Conservation (phyloP, 2,888 invertebrate species). For the Xiphydria camelus region DNA sequence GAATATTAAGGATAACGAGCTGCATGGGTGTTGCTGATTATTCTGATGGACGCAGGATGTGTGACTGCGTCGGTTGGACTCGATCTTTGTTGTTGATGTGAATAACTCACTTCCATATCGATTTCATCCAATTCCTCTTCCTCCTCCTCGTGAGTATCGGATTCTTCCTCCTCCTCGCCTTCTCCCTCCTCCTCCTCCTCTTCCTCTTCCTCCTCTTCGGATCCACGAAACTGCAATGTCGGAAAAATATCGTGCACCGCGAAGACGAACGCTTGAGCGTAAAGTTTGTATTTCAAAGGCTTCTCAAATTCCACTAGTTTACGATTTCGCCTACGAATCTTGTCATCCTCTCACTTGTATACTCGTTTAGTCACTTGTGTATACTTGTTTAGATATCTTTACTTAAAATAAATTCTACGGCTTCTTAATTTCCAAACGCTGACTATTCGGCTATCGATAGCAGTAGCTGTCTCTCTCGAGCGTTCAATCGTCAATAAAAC, state of each 20-base stretch:
- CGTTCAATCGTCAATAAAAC: no score
- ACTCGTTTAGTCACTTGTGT: no score
- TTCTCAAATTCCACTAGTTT: not conserved
- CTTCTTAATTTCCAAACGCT: no score
- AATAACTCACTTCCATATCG: slow-evolving; percentile 56
- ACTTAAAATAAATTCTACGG: no score
- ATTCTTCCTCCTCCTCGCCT: slow-evolving; percentile 54
- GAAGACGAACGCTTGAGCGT: not conserved
- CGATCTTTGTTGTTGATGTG: slow-evolving; percentile 52
- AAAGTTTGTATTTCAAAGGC: not conserved
- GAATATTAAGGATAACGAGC: slow-evolving; percentile 41
- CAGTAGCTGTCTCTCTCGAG: no score
- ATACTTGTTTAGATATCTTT: no score
- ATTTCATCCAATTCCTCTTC: slow-evolving; percentile 56
- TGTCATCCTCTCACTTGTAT: no score
- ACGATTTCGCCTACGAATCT: no score
- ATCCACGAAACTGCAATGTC: slow-evolving; percentile 35
- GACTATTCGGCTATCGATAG: no score
- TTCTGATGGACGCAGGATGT: slow-evolving; percentile 52
- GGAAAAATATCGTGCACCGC: not conserved
- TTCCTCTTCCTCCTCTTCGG: slow-evolving; percentile 52
- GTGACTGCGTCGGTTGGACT: slow-evolving; percentile 50
- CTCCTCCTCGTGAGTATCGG: slow-evolving; percentile 54
- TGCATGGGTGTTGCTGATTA: slow-evolving; percentile 42
- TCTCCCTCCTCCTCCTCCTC: slow-evolving; percentile 54